phyloP scores from a whole-genome alignment of 2,797 vertebrate genomes.

The Glossophaga mutica region DNA sequence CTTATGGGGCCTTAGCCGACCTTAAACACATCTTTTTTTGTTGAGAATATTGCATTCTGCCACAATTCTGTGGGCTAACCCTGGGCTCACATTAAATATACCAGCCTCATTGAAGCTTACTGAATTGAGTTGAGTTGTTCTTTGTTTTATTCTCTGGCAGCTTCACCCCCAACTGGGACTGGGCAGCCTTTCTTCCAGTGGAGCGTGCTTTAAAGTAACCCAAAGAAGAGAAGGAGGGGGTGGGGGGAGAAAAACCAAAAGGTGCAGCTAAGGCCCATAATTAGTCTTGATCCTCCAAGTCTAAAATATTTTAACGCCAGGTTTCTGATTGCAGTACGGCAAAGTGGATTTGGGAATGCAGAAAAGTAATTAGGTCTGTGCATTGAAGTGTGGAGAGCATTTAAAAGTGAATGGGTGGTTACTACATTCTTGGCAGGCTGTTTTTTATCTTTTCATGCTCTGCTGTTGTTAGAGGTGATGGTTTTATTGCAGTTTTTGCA shows the following conservation, averaged over 20 bases:
- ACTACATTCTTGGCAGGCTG: constrained; percentile 91
- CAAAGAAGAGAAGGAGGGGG: constrained; percentile 84
- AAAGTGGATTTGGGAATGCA: constrained; percentile 92
- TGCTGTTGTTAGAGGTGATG: constrained; percentile 96
- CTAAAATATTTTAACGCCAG: constrained; percentile 90
- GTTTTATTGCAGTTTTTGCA: constrained; percentile 98
- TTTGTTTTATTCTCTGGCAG: constrained; percentile 88
- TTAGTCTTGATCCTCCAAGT: constrained; percentile 89
- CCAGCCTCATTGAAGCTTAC: constrained; percentile 87
- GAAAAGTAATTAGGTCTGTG: constrained; percentile 97
- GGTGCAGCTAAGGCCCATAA: constrained; percentile 87
- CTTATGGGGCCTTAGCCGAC: constrained; percentile 88
- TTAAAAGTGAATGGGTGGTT: constrained; percentile 98
- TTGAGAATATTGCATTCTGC: constrained; percentile 87
- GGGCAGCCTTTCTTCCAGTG: constrained; percentile 86
- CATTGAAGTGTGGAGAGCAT: constrained; percentile 96
- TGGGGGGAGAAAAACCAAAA: constrained; percentile 81
- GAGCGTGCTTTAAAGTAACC: constrained; percentile 88
- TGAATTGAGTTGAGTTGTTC: constrained; percentile 89
- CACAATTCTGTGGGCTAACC: constrained; percentile 87
- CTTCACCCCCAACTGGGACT: constrained; percentile 87
- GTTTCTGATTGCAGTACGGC: constrained; percentile 86
- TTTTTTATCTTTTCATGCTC: constrained; percentile 92
- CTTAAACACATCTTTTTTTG: constrained; percentile 91
- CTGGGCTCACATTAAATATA: constrained; percentile 88